phyloP scores from a whole-genome alignment of 2,797 vertebrate species.

The Nasua narica region DNA sequence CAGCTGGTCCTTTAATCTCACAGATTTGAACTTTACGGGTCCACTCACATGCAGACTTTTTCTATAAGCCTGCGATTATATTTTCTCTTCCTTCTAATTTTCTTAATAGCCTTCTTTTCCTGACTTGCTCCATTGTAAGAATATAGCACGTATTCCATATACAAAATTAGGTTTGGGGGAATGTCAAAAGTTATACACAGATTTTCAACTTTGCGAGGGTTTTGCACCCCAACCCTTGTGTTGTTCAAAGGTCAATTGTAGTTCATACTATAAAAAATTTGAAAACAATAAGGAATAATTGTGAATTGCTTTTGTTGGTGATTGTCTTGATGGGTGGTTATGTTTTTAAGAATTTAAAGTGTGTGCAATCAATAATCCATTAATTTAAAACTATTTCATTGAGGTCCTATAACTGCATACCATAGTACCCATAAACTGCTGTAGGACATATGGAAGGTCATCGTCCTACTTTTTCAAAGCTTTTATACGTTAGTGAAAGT shows the following conservation, averaged over 20 bases:
- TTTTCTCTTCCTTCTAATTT: neutral
- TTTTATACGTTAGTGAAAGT: neutral
- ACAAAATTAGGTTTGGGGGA: neutral
- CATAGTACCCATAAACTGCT: neutral
- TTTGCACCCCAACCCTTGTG: neutral
- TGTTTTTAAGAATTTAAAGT: slow-evolving; percentile 1
- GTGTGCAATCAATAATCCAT: neutral
- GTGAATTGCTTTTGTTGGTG: neutral
- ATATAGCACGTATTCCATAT: neutral
- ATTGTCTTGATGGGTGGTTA: neutral
- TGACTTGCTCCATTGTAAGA: neutral
- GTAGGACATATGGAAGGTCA: neutral
- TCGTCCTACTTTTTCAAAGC: neutral
- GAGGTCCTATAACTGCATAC: neutral
- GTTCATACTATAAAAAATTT: neutral
- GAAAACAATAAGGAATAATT: neutral
- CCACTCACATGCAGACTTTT: neutral
- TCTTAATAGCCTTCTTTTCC: neutral
- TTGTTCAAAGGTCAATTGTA: neutral
- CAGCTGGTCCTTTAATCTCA: neutral
- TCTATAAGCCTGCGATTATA: neutral
- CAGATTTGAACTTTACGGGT: neutral
- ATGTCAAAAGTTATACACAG: neutral
- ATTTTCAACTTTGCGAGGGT: neutral
- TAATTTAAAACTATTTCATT: neutral